These are phyloP conservation scores for Leptopilina syphax DNA, from an alignment of 2,888 invertebrate genomes.

Conservation along the genomic window DNA sequence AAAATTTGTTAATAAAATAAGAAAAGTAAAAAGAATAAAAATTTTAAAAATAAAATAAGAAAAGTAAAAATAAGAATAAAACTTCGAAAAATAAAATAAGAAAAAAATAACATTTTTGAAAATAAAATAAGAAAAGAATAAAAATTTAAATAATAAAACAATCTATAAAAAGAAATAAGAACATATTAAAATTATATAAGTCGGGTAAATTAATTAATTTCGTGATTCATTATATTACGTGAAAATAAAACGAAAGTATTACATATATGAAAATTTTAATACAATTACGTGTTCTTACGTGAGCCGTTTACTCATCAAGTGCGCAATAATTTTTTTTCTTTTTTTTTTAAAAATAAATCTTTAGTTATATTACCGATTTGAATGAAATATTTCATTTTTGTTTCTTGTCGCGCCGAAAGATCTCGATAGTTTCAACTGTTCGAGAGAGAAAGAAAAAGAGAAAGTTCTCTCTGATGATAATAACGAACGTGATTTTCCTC, in stretches of 20 bases:
- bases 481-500: neutral
- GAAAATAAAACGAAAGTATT: neutral
- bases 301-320: neutral
- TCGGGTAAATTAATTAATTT: neutral
- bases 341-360: too few species aligned
- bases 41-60: too few species aligned
- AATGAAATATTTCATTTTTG: neutral
- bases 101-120: too few species aligned
- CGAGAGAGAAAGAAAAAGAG: constrained; percentile 10
- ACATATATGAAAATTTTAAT: neutral
- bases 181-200: neutral
- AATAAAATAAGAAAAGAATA: too few species aligned
- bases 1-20: too few species aligned
- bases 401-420: constrained; percentile 10
- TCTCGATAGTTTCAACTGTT: constrained; percentile 12
- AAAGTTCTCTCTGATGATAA: constrained; percentile 5
- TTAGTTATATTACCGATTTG: too few species aligned
- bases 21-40: too few species aligned
- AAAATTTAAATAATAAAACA: too few species aligned
- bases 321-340: too few species aligned
- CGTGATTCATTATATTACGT: neutral
- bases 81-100: too few species aligned
- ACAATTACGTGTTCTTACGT: neutral
- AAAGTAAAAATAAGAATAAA: too few species aligned
- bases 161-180: too few species aligned